phyloP scores from a whole-genome alignment of 2,113 vertebrate species.

The Oceanodroma tethys region DNA sequence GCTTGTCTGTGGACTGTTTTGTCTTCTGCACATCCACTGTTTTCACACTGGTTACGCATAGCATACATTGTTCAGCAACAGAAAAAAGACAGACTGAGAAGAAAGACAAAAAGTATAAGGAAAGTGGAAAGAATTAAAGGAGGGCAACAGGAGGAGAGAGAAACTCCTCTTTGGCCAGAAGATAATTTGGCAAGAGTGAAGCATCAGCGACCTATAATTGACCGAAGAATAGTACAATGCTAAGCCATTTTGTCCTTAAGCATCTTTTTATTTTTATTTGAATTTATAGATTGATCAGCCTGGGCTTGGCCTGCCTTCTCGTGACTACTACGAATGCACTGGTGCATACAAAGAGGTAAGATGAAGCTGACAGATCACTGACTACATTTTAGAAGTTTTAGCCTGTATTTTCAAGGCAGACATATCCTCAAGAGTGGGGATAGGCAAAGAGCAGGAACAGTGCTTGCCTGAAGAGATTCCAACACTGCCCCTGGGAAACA shows the following conservation, averaged over 20 bases:
- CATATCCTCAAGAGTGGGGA: background rate
- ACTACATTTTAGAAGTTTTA: background rate
- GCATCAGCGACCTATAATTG: background rate
- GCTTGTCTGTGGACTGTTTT: background rate
- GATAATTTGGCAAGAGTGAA: background rate
- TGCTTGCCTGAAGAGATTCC: background rate
- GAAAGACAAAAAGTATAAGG: background rate
- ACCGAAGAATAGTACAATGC: background rate
- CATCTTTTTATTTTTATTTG: background rate
- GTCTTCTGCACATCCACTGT: background rate
- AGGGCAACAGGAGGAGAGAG: background rate
- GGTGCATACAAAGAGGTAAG: slow-evolving; percentile 86
- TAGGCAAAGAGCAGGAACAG: background rate
- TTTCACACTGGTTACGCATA: background rate
- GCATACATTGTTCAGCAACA: background rate
- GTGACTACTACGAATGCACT: slow-evolving; percentile 88
- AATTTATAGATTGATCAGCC: slow-evolving; percentile 88
- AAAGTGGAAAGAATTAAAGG: background rate
- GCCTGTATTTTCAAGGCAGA: background rate
- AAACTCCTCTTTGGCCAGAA: background rate
- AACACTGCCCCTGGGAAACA: background rate
- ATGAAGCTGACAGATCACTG: background rate
- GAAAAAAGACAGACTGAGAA: background rate
- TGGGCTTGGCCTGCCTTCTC: slow-evolving; percentile 86
- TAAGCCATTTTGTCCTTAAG: background rate